Evolutionary conservation across 1,140 invertebrate genomes (phyloP), one percentile per base, ranked within the genome.

Genomic region (Amphibalanus amphitrite): DNA sequence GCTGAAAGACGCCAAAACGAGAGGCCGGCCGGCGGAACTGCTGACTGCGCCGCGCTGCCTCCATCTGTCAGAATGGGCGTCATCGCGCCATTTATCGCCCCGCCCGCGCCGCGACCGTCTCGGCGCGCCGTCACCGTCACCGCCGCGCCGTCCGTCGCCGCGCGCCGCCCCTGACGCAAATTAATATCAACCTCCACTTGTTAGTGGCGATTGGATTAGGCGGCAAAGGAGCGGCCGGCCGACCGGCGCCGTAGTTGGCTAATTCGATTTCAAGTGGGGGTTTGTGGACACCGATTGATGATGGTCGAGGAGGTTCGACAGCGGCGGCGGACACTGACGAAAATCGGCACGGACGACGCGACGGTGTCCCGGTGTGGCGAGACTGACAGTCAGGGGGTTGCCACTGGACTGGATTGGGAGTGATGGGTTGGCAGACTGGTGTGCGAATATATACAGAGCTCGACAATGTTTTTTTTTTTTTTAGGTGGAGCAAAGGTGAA

Each of bases 101-200:
- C 47, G 47, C 47, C 47, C 33, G 33, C 33, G 47, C 6, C 47
- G 47, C 6, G 6, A 8, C 47, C 47, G 47, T 1, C 47, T 8
- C 47, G 13, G 6, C 47, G 47, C 47, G n/a, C n/a, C n/a, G n/a
- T n/a, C n/a, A n/a, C n/a, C n/a, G n/a, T n/a, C n/a, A n/a, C n/a
- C n/a, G n/a, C n/a, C n/a, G n/a, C n/a, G n/a, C n/a, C n/a, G n/a
- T n/a, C n/a, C 47, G 47, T 20, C 47, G 47, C 17, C 33, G 4
- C 4, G 4, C 33, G 33, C 33, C 33, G 33, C 33, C 33, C 33
- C 33, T 38, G 47, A 59, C 47, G 47, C 47, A 59, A 59, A 59
- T 59, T 59, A 59, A 59, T 59, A 59, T 59, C 47, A 59, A 59
- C 47, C 47, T 59, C 47, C 47, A 59, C 47, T 59, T 59, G 47